Conservation (phyloP, 2,113 vertebrate species). For the Hystrix cristata region DNA sequence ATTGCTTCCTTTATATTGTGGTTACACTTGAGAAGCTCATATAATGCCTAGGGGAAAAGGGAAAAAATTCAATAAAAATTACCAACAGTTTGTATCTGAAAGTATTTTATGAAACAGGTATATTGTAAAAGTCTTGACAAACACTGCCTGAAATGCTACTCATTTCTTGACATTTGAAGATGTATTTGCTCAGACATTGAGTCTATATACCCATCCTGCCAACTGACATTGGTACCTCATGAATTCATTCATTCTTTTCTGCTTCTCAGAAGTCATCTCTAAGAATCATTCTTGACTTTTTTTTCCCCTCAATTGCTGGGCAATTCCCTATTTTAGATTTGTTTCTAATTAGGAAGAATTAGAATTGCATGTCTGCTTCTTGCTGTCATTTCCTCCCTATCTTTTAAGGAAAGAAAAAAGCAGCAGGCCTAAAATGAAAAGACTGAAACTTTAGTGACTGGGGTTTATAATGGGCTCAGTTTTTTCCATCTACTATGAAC, state of each 20-base stretch:
- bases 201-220: background rate
- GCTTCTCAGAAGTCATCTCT: background rate
- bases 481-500: background rate
- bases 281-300: background rate
- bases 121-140: background rate
- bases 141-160: background rate
- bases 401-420: background rate
- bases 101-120: background rate
- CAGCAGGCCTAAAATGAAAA: background rate
- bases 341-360: background rate
- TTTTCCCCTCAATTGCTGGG: background rate
- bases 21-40: slow-evolving; percentile 96
- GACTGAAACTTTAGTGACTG: background rate
- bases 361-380: background rate
- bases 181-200: background rate
- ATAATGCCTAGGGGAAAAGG: slow-evolving; percentile 90
- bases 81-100: background rate
- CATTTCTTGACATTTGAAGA: background rate
- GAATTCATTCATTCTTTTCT: background rate
- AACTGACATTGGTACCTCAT: background rate
- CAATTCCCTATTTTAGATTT: background rate
- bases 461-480: background rate
- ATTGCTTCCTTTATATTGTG: slow-evolving; percentile 95
- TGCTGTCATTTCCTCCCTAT: background rate
- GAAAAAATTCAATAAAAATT: slow-evolving; percentile 12